Percentiles rank a stretch among this genome's conserved stretches.
Evolutionary conservation across 2,113 vertebrate genomes (phyloP).

Genomic region (Zosterops japonicus): DNA sequence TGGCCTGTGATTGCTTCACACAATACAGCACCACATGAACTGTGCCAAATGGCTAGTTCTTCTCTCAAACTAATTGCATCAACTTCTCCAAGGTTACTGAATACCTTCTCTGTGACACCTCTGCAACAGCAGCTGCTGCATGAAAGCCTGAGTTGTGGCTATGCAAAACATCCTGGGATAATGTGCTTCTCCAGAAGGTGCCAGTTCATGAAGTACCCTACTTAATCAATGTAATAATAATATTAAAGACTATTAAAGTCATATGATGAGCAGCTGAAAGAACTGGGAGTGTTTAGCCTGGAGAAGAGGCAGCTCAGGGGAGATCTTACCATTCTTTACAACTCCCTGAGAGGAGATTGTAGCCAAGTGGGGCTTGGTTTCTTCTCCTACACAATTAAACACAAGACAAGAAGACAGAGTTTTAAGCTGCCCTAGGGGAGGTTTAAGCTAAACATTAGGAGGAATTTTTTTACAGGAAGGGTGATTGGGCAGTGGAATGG

Average conservation of each 20-base stretch:
- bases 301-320: background rate
- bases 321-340: background rate
- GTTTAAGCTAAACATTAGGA: background rate
- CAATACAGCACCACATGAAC: constrained; percentile 35
- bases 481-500: too few relatives aligned
- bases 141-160: background rate
- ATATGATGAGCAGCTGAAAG: background rate
- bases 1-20: constrained; percentile 13
- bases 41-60: background rate
- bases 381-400: background rate
- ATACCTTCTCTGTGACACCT: constrained; percentile 12
- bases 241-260: background rate
- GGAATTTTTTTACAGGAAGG: background rate
- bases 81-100: constrained; percentile 44
- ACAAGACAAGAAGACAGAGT: background rate
- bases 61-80: constrained; percentile 56
- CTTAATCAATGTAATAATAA: background rate
- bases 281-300: background rate
- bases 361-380: accelerated
- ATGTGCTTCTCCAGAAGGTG: constrained; percentile 2
- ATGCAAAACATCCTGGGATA: constrained; percentile 23
- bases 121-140: constrained; percentile 63
- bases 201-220: background rate
- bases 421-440: background rate
- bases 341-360: too few relatives aligned